phyloP scores from a whole-genome alignment of 2,888 invertebrate genomes.

The Hypselothyrea guttata region DNA sequence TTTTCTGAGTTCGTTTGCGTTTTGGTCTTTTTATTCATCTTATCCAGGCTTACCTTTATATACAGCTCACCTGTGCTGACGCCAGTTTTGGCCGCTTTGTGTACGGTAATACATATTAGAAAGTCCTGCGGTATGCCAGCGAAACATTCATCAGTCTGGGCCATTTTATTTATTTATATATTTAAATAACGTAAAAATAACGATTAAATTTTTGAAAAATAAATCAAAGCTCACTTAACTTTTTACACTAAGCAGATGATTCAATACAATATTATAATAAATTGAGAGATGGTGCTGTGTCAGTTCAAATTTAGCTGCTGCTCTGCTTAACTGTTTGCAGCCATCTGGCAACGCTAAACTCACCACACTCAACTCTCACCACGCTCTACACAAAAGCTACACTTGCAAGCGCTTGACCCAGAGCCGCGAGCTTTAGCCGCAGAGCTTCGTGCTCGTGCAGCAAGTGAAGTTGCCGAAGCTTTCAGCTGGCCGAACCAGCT shows the following conservation, averaged over 20 bases:
- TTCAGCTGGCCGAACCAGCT: slow-evolving; percentile 54
- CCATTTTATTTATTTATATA: too few relatives aligned
- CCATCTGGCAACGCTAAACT: slow-evolving; percentile 36
- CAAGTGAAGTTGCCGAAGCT: slow-evolving; percentile 41
- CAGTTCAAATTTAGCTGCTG: too few relatives aligned
- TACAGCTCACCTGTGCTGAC: slow-evolving; percentile 84
- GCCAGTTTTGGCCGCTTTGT: slow-evolving; percentile 86
- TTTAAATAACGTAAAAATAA: too few relatives aligned
- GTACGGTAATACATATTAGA: slow-evolving; percentile 86
- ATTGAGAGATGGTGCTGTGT: too few relatives aligned
- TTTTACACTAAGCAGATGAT: too few relatives aligned
- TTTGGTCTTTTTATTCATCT: slow-evolving; percentile 85
- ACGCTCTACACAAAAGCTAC: slow-evolving; percentile 25
- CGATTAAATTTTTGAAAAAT: too few relatives aligned
- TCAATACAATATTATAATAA: too few relatives aligned
- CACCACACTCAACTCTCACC: slow-evolving; percentile 12
- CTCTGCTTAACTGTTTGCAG: background rate
- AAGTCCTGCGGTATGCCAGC: slow-evolving; percentile 81
- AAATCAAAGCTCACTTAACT: too few relatives aligned
- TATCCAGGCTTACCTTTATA: slow-evolving; percentile 86
- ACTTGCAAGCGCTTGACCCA: slow-evolving; percentile 43
- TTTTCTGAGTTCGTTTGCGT: slow-evolving; percentile 85
- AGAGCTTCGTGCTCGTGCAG: slow-evolving; percentile 29
- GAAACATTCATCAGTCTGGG: slow-evolving; percentile 76
- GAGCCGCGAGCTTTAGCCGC: slow-evolving; percentile 14